These are phyloP conservation scores for Drosophila prolongata DNA, from an alignment of 2,888 invertebrate species.

Conservation along the genomic window DNA sequence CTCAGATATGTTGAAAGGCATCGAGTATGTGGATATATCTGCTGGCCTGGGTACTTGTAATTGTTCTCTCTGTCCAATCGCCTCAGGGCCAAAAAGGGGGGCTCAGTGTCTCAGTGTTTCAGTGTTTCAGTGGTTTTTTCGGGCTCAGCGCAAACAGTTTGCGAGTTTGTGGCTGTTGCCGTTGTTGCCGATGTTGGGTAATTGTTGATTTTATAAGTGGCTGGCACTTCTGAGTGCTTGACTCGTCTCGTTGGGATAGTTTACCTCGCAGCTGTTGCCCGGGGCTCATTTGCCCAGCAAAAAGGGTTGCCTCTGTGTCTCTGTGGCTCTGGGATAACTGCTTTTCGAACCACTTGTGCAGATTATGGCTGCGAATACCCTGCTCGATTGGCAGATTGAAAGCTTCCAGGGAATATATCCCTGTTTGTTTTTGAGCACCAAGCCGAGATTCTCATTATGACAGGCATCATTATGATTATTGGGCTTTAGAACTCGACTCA, in stretches of 20 bases:
- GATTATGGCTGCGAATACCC: constrained; percentile 14
- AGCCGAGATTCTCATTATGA: constrained; percentile 27
- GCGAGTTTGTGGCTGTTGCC: constrained; percentile 42
- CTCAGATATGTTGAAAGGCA: constrained; percentile 72
- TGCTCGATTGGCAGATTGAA: constrained; percentile 18
- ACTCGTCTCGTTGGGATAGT: constrained; percentile 34
- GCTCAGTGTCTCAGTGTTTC: not conserved
- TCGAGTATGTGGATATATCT: constrained; percentile 41
- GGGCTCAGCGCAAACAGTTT: constrained; percentile 60
- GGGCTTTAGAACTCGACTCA: constrained; percentile 16
- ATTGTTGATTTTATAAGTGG: constrained; percentile 72
- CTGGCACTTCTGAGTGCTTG: constrained; percentile 51
- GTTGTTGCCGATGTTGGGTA: constrained; percentile 54
- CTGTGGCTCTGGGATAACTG: constrained; percentile 11
- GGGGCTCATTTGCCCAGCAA: constrained; percentile 2
- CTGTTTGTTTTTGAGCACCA: constrained; percentile 10
- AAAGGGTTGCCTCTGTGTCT: constrained; percentile 18
- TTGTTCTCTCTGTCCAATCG: constrained; percentile 54
- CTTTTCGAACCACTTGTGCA: constrained; percentile 17
- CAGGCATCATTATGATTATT: constrained; percentile 35
- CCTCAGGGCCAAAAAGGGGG: constrained; percentile 23
- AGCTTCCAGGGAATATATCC: constrained; percentile 6
- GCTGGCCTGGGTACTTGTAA: constrained; percentile 41
- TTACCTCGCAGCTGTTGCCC: constrained; percentile 26
- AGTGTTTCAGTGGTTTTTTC: constrained; percentile 17